A percentile compares a stretch with the other conserved stretches of the same genome.
phyloP scores from a whole-genome alignment of 2,113 vertebrate genomes.

The Galemys pyrenaicus region DNA sequence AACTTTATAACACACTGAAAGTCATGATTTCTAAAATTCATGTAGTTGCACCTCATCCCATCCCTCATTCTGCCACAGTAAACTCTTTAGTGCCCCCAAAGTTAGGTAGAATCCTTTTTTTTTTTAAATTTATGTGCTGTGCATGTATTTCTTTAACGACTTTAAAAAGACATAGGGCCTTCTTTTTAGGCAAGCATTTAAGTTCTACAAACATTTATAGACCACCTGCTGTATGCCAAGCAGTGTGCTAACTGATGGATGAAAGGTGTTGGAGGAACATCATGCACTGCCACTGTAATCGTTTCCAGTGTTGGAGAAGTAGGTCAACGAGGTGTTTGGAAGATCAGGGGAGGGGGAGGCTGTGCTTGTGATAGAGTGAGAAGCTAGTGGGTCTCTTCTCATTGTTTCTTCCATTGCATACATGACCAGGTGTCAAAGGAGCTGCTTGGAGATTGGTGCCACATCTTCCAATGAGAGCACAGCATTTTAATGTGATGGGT shows the following conservation, averaged over 20 bases:
- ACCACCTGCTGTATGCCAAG: neutral
- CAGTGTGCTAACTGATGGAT: neutral
- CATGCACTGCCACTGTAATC: neutral
- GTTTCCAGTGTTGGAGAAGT: neutral
- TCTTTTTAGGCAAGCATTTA: neutral
- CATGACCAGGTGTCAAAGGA: neutral
- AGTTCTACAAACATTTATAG: neutral
- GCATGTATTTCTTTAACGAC: neutral
- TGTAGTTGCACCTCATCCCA: neutral
- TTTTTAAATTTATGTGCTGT: neutral
- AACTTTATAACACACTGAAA: neutral
- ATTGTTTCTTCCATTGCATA: neutral
- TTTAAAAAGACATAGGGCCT: neutral
- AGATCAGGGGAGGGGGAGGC: neutral
- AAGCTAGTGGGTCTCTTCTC: neutral
- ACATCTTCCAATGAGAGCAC: neutral
- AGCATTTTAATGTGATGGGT: neutral
- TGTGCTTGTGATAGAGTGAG: neutral
- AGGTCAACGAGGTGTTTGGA: rapidly evolving
- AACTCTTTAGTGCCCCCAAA: neutral
- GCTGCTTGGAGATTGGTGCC: neutral
- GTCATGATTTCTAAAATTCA: neutral
- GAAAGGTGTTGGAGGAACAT: neutral
- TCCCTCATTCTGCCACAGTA: neutral
- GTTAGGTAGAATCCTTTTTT: neutral